Percentiles rank a stretch among this genome's conserved stretches.
Evolutionary conservation across 2,797 vertebrate genomes (phyloP).

Genomic region (Todus mexicanus): DNA sequence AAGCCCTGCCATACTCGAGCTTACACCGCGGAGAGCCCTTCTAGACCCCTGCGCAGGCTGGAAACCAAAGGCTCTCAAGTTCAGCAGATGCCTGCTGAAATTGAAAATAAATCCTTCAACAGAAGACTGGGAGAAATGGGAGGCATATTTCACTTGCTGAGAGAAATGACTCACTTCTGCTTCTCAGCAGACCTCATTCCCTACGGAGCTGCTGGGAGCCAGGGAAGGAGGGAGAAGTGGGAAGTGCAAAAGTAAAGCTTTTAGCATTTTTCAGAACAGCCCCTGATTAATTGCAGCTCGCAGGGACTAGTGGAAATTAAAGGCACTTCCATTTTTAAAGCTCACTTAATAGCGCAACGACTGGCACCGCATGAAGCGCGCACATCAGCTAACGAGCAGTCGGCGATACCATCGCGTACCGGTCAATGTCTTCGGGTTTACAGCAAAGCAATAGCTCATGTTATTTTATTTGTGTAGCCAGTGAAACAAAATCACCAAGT

Average conservation of each 20-base stretch:
- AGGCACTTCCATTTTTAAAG: not conserved
- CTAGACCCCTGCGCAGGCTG: not conserved
- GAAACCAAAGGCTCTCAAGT: constrained; percentile 4
- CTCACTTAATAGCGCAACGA: not conserved
- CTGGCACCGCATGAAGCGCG: not conserved
- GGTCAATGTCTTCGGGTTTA: not conserved
- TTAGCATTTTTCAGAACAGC: constrained; percentile 4
- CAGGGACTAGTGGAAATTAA: not conserved
- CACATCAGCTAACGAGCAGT: not conserved
- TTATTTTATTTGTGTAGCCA: not conserved
- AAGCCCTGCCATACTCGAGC: not conserved
- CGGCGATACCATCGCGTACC: not conserved
- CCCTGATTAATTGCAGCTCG: not conserved
- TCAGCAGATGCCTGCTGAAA: not conserved
- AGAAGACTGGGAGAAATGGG: not conserved
- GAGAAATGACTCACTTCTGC: constrained; percentile 12
- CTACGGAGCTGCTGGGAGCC: not conserved
- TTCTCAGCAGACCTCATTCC: not conserved
- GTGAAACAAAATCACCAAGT: not conserved
- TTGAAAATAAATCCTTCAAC: constrained; percentile 2
- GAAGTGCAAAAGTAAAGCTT: constrained; percentile 1
- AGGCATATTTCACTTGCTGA: constrained; percentile 1
- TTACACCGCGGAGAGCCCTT: not conserved
- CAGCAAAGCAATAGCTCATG: not conserved
- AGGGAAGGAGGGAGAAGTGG: not conserved